Base-by-base conservation (phyloP, 2,888 invertebrate genomes). In the Nebria brevicollis region DNA sequence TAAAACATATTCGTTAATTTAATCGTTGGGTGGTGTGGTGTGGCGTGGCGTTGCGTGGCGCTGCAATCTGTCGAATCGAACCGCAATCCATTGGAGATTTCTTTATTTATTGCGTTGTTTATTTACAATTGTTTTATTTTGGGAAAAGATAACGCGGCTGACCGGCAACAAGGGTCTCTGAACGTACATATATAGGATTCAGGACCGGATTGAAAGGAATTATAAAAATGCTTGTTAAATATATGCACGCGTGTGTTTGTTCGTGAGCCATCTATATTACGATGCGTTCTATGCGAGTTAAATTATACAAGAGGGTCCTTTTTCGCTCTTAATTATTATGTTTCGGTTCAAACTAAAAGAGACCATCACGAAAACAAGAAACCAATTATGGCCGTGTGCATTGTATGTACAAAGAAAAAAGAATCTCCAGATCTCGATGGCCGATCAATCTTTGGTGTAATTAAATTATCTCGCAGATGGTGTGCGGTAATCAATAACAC, bases 401-500 rank as follows among this genome's bases (percentile, higher is more conserved):
- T 72, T 13, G 41, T 10, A 72, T 5, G 20, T 5, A 72, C 72
- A 72, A 20, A 72, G 41, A 41, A 20, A 13, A 72, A 2, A n/a
- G 10, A 34, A 41, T n/a, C 13, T n/a, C 25, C 4, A 10, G 15
- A 26, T 34, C 34, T 34, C 72, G 34, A n/a, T 41, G 34, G 2
- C 72, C 72, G 20, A 34, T 20, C 34, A 41, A 72, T 34, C 72
- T 41, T 26, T 72, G 20, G 13, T 34, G 15, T 41, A 13, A 34
- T 26, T 72, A 41, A 26, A 41, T 72, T 26, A 72, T 41, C 11
- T 72, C 72, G 34, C 26, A 26, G 72, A 41, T 34, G 72, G 72
- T 72, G 15, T 72, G 72, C 13, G 72, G 15, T n/a, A 41, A 41
- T 26, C 15, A 41, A 26, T 41, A 15, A 2, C 34, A 34, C 34